Conservation (phyloP, 2,797 vertebrate genomes). For the Fratercula arctica region DNA sequence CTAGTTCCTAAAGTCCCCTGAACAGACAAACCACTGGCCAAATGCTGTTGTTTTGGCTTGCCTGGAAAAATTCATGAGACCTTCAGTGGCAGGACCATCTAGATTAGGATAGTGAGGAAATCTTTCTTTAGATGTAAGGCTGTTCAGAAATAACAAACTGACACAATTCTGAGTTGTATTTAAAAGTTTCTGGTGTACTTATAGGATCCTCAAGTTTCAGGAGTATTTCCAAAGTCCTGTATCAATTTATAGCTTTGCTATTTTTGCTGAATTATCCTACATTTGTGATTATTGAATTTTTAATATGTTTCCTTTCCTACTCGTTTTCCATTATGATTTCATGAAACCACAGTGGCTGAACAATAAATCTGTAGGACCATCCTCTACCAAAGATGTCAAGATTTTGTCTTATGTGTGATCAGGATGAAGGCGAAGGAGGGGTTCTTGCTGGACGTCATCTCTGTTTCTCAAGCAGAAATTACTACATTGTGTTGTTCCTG, state of each 20-base stretch:
- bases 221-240: neutral
- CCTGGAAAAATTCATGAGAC: neutral
- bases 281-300: neutral
- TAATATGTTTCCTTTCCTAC: neutral
- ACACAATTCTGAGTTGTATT: neutral
- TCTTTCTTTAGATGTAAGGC: neutral
- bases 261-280: neutral
- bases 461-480: neutral
- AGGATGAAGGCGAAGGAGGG: neutral
- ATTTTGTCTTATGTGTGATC: neutral
- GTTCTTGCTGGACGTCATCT: neutral
- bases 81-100: neutral
- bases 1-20: neutral
- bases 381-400: neutral
- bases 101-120: neutral
- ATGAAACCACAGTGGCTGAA: neutral
- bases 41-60: fast-evolving
- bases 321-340: neutral
- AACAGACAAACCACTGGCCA: neutral
- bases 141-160: neutral
- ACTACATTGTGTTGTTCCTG: neutral
- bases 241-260: neutral
- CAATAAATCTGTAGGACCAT: neutral
- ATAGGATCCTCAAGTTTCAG: neutral
- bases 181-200: neutral